Base-by-base conservation (phyloP, 1,140 invertebrate species). In the Maniola jurtina region DNA sequence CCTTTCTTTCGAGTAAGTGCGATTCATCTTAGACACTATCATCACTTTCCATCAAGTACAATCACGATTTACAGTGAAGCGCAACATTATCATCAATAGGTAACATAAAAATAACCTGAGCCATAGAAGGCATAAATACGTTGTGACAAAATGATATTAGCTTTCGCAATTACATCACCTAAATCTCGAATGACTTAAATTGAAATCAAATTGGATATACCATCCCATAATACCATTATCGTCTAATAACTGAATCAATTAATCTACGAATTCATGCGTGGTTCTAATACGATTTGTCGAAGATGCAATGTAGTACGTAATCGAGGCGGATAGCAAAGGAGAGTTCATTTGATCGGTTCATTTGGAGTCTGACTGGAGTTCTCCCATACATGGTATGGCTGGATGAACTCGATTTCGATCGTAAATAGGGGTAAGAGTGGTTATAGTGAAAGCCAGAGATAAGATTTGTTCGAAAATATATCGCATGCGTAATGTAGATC, bases 321-420 rank as follows among this genome's bases (percentile, higher is more conserved):
- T 69, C 35, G 76, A 72, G 70, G 76, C 76, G 73, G 59, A 70
- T 71, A 77, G 75, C 75, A 75, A 50, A 72, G 45, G 64, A 56
- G 61, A 67, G 66, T 79, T 80, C 75, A 77, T 81, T 81, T 76
- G 76, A 79, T 79, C 80, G 70, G 68, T 80, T 81, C 76, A 79
- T 79, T 79, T 74, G 74, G 72, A 79, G 63, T 70, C 74, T 54
- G 66, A 66, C 70, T 74, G 72, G 66, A 68, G 64, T 50, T 64
- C 64, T 66, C 62, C 68, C 64, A 74, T 70, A 70, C 75, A 62
- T 58, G 66, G 56, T 52, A 73, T 80, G 82, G 75, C 72, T 86
- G 79, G 73, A 73, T 82, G 82, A 79, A 83, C 76, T 78, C 77
- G 77, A 85, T 82, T 75, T 80, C 80, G 66, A 74, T 77, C 76